phyloP scores from a whole-genome alignment of 37 sponge, comb jelly and placozoan genomes.

The Theonella swinhoei region DNA sequence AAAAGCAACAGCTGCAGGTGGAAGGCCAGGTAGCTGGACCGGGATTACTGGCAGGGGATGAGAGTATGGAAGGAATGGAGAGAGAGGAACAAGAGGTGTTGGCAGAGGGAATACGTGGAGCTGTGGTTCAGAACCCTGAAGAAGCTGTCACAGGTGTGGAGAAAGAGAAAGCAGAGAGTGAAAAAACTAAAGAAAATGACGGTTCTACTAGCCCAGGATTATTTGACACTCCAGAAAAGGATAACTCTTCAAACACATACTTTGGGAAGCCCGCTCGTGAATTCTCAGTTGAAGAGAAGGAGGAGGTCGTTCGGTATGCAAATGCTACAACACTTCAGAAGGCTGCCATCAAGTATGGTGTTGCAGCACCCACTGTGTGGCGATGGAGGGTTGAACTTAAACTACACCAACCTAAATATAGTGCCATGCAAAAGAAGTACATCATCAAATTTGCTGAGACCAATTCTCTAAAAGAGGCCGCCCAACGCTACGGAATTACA shows the following conservation, averaged over 20 bases:
- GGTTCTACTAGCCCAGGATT: background rate
- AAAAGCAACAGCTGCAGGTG: constrained; percentile 6
- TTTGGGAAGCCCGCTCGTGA: constrained; percentile 81
- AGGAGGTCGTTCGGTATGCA: constrained; percentile 83
- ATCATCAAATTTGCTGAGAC: constrained; percentile 78
- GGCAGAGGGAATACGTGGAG: background rate
- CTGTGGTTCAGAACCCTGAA: background rate
- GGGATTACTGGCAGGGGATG: background rate
- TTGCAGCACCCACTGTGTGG: constrained; percentile 89
- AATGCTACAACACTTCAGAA: constrained; percentile 84
- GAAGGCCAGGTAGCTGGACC: background rate
- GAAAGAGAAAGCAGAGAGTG: background rate
- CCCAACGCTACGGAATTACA: constrained; percentile 67
- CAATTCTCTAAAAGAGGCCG: constrained; percentile 73
- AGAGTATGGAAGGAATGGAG: background rate
- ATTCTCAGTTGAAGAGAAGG: constrained; percentile 74
- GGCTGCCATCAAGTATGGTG: constrained; percentile 79
- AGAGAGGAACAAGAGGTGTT: background rate
- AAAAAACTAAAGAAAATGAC: too few relatives aligned
- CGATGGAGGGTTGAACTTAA: constrained; percentile 86
- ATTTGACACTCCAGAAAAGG: background rate
- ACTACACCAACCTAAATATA: constrained; percentile 78
- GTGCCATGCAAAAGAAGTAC: constrained; percentile 73
- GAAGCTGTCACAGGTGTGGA: background rate
- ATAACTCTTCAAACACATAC: constrained; percentile 31